Percentiles rank a stretch among this genome's conserved stretches.
Conservation (phyloP, 1,140 invertebrate genomes). For the Elysia chlorotica region DNA sequence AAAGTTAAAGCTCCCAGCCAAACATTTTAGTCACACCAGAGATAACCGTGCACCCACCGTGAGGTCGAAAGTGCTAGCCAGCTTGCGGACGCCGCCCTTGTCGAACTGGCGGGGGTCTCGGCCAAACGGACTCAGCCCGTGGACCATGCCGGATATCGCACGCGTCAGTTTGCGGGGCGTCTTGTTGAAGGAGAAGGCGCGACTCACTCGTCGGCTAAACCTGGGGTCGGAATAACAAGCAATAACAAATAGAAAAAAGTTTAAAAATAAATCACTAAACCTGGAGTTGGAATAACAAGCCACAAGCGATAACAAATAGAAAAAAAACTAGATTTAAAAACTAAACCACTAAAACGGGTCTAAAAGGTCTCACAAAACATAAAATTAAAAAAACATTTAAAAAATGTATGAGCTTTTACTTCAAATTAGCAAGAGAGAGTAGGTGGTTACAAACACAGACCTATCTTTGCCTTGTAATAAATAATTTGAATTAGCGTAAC, state of each 20-base stretch:
- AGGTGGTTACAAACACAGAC: no score
- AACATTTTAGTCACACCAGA: background rate
- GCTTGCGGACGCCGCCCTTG: conserved; percentile 24
- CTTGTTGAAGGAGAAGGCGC: conserved; percentile 93
- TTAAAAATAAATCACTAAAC: no score
- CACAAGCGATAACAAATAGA: no score
- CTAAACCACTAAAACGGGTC: no score
- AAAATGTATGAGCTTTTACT: background rate
- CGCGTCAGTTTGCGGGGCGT: conserved; percentile 91
- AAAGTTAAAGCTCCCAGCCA: no score
- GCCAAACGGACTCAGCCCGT: conserved; percentile 45
- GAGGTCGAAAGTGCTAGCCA: conserved; percentile 47
- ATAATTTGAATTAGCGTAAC: background rate
- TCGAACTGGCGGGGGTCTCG: conserved; percentile 22
- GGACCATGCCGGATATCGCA: conserved; percentile 84
- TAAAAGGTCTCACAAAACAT: no score
- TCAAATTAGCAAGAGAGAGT: background rate
- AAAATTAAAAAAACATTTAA: background rate
- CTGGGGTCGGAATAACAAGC: no score
- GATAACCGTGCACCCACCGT: conserved; percentile 37
- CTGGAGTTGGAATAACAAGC: no score
- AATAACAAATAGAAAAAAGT: no score
- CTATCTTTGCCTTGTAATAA: background rate
- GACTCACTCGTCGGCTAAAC: conserved; percentile 69
- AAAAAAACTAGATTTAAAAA: no score